Evolutionary conservation across 2,888 invertebrate genomes (phyloP).

Genomic region (Yponomeuta plumbellus): DNA sequence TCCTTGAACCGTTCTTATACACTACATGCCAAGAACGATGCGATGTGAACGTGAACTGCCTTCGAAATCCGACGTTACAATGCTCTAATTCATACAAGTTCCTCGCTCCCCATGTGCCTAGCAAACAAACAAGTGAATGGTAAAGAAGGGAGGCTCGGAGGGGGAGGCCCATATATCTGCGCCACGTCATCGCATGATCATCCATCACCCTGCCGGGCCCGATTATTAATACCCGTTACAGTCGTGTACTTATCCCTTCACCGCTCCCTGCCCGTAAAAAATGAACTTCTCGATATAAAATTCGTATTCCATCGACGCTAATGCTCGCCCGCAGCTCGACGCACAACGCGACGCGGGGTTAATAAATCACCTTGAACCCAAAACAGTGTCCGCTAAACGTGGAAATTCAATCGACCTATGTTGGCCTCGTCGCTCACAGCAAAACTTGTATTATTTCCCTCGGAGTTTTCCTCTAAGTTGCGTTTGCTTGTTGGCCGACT

Average conservation of each 20-base stretch:
- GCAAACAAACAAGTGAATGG: slow-evolving; percentile 22
- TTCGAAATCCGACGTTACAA: background rate
- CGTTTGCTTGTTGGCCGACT: background rate
- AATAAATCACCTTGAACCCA: slow-evolving; percentile 14
- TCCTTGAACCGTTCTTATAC: background rate
- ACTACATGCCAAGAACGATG: background rate
- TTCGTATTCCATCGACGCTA: slow-evolving; percentile 10
- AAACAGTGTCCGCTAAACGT: slow-evolving; percentile 2
- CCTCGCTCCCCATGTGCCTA: background rate
- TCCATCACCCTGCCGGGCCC: slow-evolving; percentile 64
- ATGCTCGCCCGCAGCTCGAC: background rate
- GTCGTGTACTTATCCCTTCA: slow-evolving; percentile 5
- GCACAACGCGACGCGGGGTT: background rate
- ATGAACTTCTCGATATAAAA: background rate
- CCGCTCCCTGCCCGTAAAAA: background rate
- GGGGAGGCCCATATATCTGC: slow-evolving; percentile 37
- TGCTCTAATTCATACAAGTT: background rate
- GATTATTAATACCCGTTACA: slow-evolving; percentile 48
- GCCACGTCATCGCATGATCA: slow-evolving; percentile 51
- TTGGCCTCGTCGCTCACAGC: background rate
- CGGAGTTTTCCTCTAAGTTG: background rate
- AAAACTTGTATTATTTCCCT: background rate
- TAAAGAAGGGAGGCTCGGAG: slow-evolving; percentile 31
- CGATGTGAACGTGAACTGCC: background rate
- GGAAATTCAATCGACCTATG: slow-evolving; percentile 1